phyloP scores from a whole-genome alignment of 1,140 invertebrate species.

The Fopius arisanus region DNA sequence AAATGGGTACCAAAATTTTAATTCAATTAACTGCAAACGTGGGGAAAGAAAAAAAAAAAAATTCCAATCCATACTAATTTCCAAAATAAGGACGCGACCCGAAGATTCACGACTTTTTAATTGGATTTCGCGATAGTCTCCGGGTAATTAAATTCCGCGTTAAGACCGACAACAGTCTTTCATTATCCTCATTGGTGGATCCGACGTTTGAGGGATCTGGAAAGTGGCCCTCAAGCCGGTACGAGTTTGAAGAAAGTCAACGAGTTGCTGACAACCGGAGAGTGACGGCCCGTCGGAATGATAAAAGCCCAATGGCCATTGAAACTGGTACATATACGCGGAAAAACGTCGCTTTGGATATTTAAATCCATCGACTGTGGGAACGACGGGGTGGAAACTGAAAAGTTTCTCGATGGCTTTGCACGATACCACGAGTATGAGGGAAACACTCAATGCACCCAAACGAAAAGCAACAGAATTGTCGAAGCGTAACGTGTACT shows the following conservation, averaged over 20 bases:
- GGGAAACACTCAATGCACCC: conserved; percentile 24
- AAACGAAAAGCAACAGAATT: conserved; percentile 35
- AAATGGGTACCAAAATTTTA: no score
- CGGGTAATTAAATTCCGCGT: not conserved
- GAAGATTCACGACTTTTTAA: not conserved
- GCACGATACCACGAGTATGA: not conserved
- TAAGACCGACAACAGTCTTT: not conserved
- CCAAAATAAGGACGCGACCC: not conserved
- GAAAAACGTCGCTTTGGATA: conserved; percentile 40
- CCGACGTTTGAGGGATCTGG: not conserved
- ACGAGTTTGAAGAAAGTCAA: not conserved
- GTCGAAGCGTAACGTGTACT: conserved; percentile 54
- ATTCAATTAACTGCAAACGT: no score
- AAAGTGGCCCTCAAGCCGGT: not conserved
- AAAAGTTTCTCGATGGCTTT: conserved; percentile 12
- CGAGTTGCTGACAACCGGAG: not conserved
- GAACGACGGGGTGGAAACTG: conserved; percentile 6
- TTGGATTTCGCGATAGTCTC: not conserved
- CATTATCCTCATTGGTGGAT: not conserved
- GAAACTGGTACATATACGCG: not conserved
- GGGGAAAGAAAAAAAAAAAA: no score
- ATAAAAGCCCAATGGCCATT: not conserved
- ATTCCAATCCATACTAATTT: no score
- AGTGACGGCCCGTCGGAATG: not conserved
- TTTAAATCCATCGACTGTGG: conserved; percentile 44